Evolutionary conservation across 2,113 vertebrate genomes (phyloP), one percentile per base, ranked within the genome.

Genomic region (Nestor notabilis): DNA sequence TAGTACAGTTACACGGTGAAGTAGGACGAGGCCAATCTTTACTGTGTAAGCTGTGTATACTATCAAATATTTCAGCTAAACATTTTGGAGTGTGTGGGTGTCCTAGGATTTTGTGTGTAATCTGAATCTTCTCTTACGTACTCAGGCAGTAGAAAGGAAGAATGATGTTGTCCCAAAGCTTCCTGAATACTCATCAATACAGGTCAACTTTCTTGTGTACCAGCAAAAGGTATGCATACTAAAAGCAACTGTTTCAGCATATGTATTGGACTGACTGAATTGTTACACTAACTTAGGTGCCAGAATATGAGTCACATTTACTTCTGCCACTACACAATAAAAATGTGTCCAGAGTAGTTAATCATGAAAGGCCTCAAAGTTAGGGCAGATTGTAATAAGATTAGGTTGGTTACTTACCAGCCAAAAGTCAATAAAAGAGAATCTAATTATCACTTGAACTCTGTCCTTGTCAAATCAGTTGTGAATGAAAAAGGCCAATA

Each of bases 371-470:
- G 56, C 7, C 88, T 89, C 83, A 74, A 86, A 90, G 68, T 78
- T 66, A 75, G 60, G 69, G 49, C n/a, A 87, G 61, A 87, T 71
- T 28, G 39, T 77, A 94, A 94, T 50, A 95, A 78, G 85, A 86
- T 90, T 81, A 74, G 20, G 5, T 55, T 94, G 58, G 58, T 94
- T 95, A 58, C 56, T 90, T 89, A 88, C 20, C 31, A 86, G 64
- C 46, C 35, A 63, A 53, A 93, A 89, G 91, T 93, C 91, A 84
- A 64, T 94, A 83, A 50, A 79, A 78, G 37, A 64, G 21, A 89
- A 83, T 93, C 50, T 86, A 87, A 94, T 95, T 94, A 89, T 55
- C 76, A 68, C 37, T 76, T 82, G 76, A 92, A 86, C 64, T 69
- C 64, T 88, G 64, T 76, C 88, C 43, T 55, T 83, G 79, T 94